Evolutionary conservation across 2,113 vertebrate genomes (phyloP).

Genomic region (Oreotrochilus melanogaster): DNA sequence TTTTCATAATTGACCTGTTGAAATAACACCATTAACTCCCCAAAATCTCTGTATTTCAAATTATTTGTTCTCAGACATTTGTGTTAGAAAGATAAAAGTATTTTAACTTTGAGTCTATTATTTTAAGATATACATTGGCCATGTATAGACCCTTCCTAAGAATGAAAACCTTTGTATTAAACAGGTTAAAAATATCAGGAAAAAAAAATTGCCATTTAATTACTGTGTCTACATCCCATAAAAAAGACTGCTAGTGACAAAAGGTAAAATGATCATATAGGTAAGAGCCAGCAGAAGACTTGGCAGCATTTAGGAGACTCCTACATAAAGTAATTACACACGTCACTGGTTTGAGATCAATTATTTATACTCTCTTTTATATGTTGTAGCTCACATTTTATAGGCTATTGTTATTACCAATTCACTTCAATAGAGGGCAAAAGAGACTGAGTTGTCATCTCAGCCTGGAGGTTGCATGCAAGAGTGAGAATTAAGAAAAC

Average conservation of each 20-base stretch:
- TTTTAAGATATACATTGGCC: neutral
- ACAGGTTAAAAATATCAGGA: slow-evolving; percentile 30
- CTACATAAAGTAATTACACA: slow-evolving; percentile 65
- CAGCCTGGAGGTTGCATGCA: neutral
- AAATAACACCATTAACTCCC: neutral
- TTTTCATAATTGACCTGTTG: neutral
- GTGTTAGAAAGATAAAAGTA: neutral
- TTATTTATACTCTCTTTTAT: slow-evolving; percentile 59
- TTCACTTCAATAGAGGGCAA: slow-evolving; percentile 77
- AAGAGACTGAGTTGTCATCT: slow-evolving; percentile 71
- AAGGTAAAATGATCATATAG: neutral
- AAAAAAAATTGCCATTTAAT: neutral
- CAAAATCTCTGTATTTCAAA: neutral
- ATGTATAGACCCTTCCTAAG: neutral
- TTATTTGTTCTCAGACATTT: neutral
- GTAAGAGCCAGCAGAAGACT: slow-evolving; percentile 4
- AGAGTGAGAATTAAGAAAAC: slow-evolving; percentile 41
- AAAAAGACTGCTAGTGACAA: neutral
- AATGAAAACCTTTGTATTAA: slow-evolving; percentile 21
- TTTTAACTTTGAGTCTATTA: neutral
- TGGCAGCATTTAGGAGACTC: slow-evolving; percentile 17
- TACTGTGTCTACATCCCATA: neutral
- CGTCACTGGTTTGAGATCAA: slow-evolving; percentile 41
- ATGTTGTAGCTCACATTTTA: slow-evolving; percentile 28
- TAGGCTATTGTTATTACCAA: slow-evolving; percentile 68